These are phyloP conservation scores for Plectrocnemia conspersa DNA, from an alignment of 1,140 invertebrate species.

Conservation along the genomic window DNA sequence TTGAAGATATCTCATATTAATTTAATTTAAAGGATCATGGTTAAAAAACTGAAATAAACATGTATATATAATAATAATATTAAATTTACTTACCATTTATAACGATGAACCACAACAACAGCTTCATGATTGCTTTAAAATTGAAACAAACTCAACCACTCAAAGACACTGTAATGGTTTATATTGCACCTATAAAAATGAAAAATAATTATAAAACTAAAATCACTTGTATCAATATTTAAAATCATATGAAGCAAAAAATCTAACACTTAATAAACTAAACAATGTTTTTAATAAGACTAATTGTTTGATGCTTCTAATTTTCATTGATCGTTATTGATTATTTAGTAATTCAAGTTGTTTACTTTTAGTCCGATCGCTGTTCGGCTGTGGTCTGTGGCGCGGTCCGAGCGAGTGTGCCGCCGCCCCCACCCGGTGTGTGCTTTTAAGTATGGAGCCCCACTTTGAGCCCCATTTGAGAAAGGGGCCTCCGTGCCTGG, in stretches of 20 bases:
- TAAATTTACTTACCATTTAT: not conserved
- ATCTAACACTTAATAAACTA: too few species aligned
- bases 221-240: too few species aligned
- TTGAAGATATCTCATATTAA: too few species aligned
- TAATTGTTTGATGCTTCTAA: too few species aligned
- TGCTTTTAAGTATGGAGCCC: not conserved
- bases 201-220: too few species aligned
- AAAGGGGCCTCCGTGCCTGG: not conserved
- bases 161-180: not conserved
- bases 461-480: not conserved
- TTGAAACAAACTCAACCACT: not conserved
- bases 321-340: too few species aligned
- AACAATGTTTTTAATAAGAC: too few species aligned
- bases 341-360: too few species aligned
- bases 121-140: not conserved
- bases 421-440: not conserved
- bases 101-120: not conserved
- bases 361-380: not conserved
- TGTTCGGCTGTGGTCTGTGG: not conserved
- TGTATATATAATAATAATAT: too few species aligned
- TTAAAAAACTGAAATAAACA: too few species aligned
- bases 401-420: conserved; percentile 2
- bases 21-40: too few species aligned
- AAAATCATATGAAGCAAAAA: too few species aligned
- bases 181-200: not conserved